These are phyloP conservation scores for Vidua chalybeata DNA, from an alignment of 2,113 vertebrate genomes.

Conservation along the genomic window DNA sequence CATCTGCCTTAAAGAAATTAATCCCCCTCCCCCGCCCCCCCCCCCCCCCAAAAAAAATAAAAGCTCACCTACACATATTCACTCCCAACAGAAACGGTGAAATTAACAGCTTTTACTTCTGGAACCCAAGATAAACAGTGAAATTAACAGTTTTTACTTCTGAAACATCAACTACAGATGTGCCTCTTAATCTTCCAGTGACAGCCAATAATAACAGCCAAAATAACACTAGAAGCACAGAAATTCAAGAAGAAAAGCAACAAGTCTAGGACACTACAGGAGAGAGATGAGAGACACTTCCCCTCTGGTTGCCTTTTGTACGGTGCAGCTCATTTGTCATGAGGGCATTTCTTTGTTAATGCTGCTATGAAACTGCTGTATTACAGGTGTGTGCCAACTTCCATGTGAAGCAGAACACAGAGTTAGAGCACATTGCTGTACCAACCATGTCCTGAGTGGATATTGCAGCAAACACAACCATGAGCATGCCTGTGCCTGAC, in stretches of 20 bases:
- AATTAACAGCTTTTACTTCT: background rate
- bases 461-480: background rate
- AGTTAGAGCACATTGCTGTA: background rate
- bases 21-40: fast-evolving
- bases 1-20: background rate
- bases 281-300: background rate
- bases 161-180: background rate
- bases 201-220: background rate
- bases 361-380: background rate
- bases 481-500: background rate
- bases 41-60: fast-evolving
- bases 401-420: background rate
- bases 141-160: background rate
- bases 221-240: background rate
- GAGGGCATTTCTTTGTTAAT: background rate
- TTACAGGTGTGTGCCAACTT: background rate
- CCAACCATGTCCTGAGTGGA: background rate
- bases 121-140: background rate
- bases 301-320: background rate
- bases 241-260: background rate
- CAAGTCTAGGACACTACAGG: fast-evolving
- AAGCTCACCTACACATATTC: background rate
- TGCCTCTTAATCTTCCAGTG: background rate
- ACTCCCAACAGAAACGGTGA: background rate
- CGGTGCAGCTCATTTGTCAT: background rate